phyloP scores from a whole-genome alignment of 53 echinoderm and acorn worm species.

The Astropecten irregularis region DNA sequence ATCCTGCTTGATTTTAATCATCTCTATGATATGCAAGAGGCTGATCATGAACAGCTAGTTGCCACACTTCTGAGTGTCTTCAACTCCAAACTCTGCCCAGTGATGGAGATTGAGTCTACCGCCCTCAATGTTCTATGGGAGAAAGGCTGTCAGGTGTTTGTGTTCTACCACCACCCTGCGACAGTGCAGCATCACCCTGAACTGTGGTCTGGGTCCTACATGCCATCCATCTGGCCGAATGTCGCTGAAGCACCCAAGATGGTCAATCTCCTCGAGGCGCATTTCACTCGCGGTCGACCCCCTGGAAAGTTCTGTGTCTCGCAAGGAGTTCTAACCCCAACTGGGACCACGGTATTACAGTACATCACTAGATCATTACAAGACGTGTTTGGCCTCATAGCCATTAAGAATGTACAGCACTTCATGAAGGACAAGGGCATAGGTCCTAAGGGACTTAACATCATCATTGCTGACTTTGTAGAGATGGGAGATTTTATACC shows the following conservation, averaged over 20 bases:
- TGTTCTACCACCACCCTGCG: conserved; percentile 65
- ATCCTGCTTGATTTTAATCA: conserved; percentile 89
- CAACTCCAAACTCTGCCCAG: conserved; percentile 69
- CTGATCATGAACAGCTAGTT: conserved; percentile 60
- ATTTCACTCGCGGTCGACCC: conserved; percentile 76
- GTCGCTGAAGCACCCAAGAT: conserved; percentile 80
- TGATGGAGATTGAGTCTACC: conserved; percentile 60
- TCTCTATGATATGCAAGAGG: conserved; percentile 68
- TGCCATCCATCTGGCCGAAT: conserved; percentile 87
- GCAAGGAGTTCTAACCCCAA: conserved; percentile 92
- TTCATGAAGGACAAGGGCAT: conserved; percentile 78
- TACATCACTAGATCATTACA: conserved; percentile 60
- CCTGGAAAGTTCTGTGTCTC: conserved; percentile 68
- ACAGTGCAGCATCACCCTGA: conserved; percentile 20
- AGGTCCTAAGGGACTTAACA: conserved; percentile 78
- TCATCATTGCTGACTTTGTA: conserved; percentile 91
- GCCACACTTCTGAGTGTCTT: conserved; percentile 62
- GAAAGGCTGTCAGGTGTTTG: conserved; percentile 74
- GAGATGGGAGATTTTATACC: conserved; percentile 77
- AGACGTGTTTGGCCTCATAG: conserved; percentile 59
- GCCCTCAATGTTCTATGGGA: conserved; percentile 78
- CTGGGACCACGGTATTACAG: conserved; percentile 78
- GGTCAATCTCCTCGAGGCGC: conserved; percentile 79
- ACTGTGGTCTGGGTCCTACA: conserved; percentile 69
- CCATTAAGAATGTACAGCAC: conserved; percentile 68